A percentile compares a stretch with the other conserved stretches of the same genome.
phyloP scores from a whole-genome alignment of 2,797 vertebrate species.

The Crenuchus spilurus region DNA sequence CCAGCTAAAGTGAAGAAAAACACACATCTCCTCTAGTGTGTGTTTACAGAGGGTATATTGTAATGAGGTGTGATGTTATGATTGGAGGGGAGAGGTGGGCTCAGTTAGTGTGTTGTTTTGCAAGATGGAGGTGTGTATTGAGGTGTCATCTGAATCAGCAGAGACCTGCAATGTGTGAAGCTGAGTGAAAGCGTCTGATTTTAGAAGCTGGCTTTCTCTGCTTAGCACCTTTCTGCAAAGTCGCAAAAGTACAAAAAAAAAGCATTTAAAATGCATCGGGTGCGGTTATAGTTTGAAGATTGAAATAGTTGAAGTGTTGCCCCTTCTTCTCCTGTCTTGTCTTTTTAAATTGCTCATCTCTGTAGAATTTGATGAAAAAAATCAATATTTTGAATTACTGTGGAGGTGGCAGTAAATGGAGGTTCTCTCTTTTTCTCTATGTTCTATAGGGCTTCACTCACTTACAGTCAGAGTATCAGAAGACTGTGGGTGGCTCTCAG shows the following conservation, averaged over 20 bases:
- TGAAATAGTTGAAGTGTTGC: conserved; percentile 19
- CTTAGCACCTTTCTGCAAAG: conserved; percentile 43
- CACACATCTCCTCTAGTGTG: conserved; percentile 7
- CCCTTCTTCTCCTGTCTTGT: conserved; percentile 18
- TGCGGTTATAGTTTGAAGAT: conserved; percentile 18
- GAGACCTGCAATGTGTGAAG: conserved; percentile 46
- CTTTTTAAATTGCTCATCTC: conserved; percentile 40
- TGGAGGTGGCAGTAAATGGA: conserved; percentile 11
- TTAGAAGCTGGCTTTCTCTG: conserved; percentile 24
- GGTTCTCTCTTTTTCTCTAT: not conserved
- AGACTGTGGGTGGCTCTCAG: conserved; percentile 87
- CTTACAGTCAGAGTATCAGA: conserved; percentile 92
- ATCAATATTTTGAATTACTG: conserved; percentile 23
- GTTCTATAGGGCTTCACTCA: conserved; percentile 89
- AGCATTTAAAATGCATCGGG: not conserved
- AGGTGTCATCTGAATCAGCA: conserved; percentile 52
- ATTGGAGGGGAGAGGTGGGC: conserved; percentile 26
- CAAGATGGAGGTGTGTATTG: conserved; percentile 32
- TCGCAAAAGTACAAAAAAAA: conserved; percentile 10
- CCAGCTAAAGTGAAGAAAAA: not conserved
- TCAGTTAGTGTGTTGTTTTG: conserved; percentile 47
- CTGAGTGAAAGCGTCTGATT: conserved; percentile 47
- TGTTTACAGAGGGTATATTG: conserved; percentile 18
- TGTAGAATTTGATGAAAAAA: conserved; percentile 33
- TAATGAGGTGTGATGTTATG: conserved; percentile 33